Conservation (phyloP, 2,888 invertebrate genomes). For the Tyria jacobaeae region DNA sequence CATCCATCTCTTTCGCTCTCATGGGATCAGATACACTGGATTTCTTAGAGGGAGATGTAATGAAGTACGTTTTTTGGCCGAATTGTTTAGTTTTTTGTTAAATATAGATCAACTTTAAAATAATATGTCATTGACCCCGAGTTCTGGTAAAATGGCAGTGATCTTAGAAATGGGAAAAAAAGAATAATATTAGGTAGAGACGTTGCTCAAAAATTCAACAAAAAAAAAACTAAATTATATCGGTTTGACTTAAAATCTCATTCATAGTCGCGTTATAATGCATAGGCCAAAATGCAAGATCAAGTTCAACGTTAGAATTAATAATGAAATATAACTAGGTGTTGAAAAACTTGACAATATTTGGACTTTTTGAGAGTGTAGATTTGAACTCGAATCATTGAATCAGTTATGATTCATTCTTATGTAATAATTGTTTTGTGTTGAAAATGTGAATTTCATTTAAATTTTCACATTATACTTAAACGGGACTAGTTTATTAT, state of each 20-base stretch:
- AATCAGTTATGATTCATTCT: conserved; percentile 14
- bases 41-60: conserved; percentile 57
- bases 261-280: conserved; percentile 13
- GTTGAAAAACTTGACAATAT: conserved; percentile 4
- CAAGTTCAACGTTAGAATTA: conserved; percentile 18
- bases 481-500: too few relatives aligned
- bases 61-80: conserved; percentile 62
- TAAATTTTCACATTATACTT: too few relatives aligned
- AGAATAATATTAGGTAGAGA: conserved; percentile 27
- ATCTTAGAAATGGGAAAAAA: conserved; percentile 47
- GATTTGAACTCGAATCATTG: neutral
- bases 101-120: conserved; percentile 83
- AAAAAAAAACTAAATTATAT: conserved; percentile 20
- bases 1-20: conserved; percentile 63
- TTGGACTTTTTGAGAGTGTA: conserved; percentile 10
- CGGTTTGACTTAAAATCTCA: conserved; percentile 10
- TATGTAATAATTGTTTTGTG: neutral
- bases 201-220: conserved; percentile 18
- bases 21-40: conserved; percentile 24
- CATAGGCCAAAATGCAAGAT: conserved; percentile 15
- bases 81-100: conserved; percentile 75
- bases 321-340: conserved; percentile 4
- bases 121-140: conserved; percentile 79
- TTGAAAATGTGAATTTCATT: too few relatives aligned
- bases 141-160: conserved; percentile 59